Conservation (phyloP, 2,113 vertebrate species). For the Turnix velox region DNA sequence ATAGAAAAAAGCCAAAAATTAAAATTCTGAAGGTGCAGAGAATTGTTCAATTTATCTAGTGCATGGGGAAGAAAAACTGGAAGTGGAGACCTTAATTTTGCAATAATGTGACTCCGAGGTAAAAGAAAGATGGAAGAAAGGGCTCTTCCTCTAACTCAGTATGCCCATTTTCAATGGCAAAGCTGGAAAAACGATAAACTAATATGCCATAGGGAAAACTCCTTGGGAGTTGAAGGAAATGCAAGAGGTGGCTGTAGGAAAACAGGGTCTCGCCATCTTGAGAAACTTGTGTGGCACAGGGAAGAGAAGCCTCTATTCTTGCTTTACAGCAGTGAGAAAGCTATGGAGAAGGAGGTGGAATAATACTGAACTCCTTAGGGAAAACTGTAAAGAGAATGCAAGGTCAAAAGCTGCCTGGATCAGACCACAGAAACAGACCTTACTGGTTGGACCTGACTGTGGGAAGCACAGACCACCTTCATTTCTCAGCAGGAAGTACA, state of each 20-base stretch:
- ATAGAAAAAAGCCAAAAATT: background rate
- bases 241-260: background rate
- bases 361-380: background rate
- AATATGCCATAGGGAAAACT: background rate
- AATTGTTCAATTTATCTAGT: background rate
- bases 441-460: rapidly evolving
- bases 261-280: background rate
- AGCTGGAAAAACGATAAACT: background rate
- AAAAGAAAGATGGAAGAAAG: background rate
- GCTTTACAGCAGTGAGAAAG: background rate
- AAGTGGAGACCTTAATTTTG: background rate
- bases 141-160: background rate
- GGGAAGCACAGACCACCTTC: background rate
- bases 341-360: background rate
- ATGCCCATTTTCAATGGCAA: background rate
- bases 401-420: background rate
- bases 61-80: background rate
- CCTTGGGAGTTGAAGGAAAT: background rate
- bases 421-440: background rate
- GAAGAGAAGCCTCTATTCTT: background rate
- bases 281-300: background rate
- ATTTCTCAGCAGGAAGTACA: background rate
- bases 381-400: background rate
- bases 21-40: background rate
- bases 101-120: background rate